A percentile compares a stretch with the other conserved stretches of the same genome.
Evolutionary conservation across 2,797 vertebrate genomes (phyloP).

Genomic region (Dromococcyx pavoninus): DNA sequence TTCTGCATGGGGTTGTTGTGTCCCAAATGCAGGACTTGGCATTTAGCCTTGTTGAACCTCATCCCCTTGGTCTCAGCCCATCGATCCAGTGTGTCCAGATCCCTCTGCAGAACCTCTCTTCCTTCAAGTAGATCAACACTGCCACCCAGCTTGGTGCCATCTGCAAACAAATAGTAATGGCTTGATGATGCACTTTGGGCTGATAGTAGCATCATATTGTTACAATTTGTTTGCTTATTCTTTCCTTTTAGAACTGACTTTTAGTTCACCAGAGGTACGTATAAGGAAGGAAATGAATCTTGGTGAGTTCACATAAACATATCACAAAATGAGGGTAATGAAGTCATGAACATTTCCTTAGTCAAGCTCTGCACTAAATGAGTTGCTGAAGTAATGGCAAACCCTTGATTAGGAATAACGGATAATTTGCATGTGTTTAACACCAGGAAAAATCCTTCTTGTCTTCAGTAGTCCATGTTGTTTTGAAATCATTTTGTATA

Average conservation of each 20-base stretch:
- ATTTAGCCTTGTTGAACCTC: too few species aligned
- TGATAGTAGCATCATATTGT: background rate
- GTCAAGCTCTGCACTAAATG: background rate
- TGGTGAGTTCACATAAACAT: background rate
- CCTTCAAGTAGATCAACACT: too few species aligned
- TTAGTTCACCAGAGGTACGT: background rate
- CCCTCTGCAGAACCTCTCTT: too few species aligned
- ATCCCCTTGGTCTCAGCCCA: too few species aligned
- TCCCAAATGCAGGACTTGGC: too few species aligned
- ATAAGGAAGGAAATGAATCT: background rate
- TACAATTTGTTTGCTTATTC: background rate
- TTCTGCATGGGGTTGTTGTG: too few species aligned
- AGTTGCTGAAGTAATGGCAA: background rate
- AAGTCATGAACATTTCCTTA: background rate
- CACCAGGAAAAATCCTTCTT: background rate
- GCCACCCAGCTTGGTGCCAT: too few species aligned
- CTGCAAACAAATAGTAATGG: too few species aligned
- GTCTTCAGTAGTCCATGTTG: background rate
- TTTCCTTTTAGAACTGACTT: background rate
- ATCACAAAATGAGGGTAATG: background rate
- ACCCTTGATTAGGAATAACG: background rate
- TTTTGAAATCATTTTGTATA: background rate
- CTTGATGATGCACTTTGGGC: background rate
- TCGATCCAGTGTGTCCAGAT: too few species aligned
- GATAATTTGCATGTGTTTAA: background rate